phyloP scores from a whole-genome alignment of 2,888 invertebrate genomes.

The Caradrina kadenii region DNA sequence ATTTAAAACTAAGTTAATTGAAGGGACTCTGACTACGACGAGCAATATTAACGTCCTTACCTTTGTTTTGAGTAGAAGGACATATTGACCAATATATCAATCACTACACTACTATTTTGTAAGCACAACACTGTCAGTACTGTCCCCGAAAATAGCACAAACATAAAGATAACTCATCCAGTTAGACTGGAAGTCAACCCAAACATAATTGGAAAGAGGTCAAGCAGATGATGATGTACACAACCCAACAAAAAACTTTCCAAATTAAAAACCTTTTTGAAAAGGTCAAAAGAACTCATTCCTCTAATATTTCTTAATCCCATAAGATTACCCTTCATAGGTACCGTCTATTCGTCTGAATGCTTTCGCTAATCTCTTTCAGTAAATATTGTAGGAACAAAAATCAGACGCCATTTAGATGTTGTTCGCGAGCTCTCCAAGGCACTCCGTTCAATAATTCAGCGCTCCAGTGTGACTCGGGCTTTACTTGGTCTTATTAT shows the following conservation, averaged over 20 bases:
- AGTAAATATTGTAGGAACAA: slow-evolving; percentile 62
- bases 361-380: slow-evolving; percentile 54
- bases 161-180: slow-evolving; percentile 1
- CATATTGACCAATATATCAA: too few species aligned
- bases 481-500: slow-evolving; percentile 46
- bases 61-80: too few species aligned
- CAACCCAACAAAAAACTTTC: slow-evolving; percentile 18
- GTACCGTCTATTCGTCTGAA: slow-evolving; percentile 49
- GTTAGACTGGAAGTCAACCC: too few species aligned
- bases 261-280: slow-evolving; percentile 36
- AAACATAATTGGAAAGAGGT: too few species aligned
- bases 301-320: slow-evolving; percentile 48
- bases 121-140: too few species aligned
- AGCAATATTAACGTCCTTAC: too few species aligned
- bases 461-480: slow-evolving; percentile 47
- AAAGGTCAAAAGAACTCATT: slow-evolving; percentile 43
- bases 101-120: too few species aligned
- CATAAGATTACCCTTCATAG: slow-evolving; percentile 52
- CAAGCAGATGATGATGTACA: too few species aligned
- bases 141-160: background rate
- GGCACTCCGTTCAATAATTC: slow-evolving; percentile 66
- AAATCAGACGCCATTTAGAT: slow-evolving; percentile 64
- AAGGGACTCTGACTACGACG: too few species aligned
- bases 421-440: slow-evolving; percentile 32
- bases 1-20: too few species aligned